Percentiles rank a stretch among this genome's conserved stretches.
phyloP scores from a whole-genome alignment of 2,888 invertebrate genomes.

The Pedicia rivosa region DNA sequence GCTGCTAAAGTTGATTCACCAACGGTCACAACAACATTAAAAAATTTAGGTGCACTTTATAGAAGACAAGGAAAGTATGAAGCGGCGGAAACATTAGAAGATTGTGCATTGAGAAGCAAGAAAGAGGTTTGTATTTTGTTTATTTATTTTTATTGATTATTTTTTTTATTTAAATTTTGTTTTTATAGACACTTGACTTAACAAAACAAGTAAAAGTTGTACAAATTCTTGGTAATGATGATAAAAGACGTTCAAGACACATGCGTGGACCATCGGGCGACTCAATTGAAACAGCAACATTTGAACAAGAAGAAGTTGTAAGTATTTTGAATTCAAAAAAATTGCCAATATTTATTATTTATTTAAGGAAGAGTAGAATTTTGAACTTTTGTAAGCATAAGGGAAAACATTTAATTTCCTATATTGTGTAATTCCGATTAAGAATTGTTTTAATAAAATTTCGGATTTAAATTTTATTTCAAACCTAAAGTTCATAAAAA shows the following conservation, averaged over 20 bases:
- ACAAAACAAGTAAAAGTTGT: slow-evolving; percentile 81
- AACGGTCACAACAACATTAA: slow-evolving; percentile 93
- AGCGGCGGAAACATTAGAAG: slow-evolving; percentile 96
- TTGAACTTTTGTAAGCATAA: no score
- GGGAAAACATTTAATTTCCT: no score
- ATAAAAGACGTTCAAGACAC: slow-evolving; percentile 38
- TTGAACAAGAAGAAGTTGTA: slow-evolving; percentile 1
- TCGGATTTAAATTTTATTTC: no score
- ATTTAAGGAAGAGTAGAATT: no score
- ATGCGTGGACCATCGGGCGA: slow-evolving; percentile 7
- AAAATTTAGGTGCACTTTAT: slow-evolving; percentile 96
- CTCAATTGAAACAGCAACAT: slow-evolving; percentile 1
- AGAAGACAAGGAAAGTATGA: slow-evolving; percentile 98
- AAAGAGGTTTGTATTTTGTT: no score
- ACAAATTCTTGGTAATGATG: slow-evolving; percentile 47
- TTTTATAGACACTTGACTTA: slow-evolving; percentile 67
- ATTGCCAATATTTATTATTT: no score
- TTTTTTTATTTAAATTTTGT: slow-evolving; percentile 8
- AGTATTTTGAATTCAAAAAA: no score
- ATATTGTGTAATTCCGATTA: no score
- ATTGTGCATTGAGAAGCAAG: slow-evolving; percentile 90
- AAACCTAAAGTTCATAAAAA: no score
- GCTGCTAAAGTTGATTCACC: slow-evolving; percentile 96
- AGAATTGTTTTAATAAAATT: no score
- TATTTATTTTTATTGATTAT: background rate